Conservation (phyloP, 2,113 vertebrate genomes). For the Laticauda colubrina region DNA sequence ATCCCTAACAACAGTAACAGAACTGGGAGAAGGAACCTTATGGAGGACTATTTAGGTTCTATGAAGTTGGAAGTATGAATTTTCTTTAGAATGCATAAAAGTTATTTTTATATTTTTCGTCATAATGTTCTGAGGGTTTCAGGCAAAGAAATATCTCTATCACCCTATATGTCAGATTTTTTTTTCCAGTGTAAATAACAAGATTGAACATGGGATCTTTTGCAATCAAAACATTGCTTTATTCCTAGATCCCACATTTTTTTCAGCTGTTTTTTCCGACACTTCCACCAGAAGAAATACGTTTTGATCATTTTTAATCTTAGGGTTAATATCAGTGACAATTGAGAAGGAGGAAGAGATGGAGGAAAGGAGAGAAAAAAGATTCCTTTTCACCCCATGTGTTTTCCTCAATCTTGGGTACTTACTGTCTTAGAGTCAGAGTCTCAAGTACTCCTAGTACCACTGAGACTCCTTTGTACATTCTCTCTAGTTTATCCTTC, state of each 20-base stretch:
- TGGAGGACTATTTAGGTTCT: neutral
- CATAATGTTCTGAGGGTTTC: too few species aligned
- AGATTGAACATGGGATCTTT: neutral
- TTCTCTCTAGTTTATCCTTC: neutral
- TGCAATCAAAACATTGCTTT: neutral
- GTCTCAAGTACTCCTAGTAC: neutral
- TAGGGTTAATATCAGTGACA: slow-evolving; percentile 6
- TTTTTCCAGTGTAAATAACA: neutral
- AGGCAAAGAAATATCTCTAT: neutral
- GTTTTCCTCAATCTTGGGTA: neutral
- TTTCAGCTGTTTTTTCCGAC: neutral
- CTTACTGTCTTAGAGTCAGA: neutral
- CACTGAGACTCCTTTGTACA: neutral
- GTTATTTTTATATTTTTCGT: neutral
- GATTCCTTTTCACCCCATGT: too few species aligned
- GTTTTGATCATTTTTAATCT: neutral
- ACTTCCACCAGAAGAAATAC: neutral
- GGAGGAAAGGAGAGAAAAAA: too few species aligned
- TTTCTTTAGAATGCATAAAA: neutral
- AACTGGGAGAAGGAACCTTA: neutral
- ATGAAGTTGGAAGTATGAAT: neutral
- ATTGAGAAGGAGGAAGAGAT: too few species aligned
- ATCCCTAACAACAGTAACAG: neutral
- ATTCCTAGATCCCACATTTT: neutral
- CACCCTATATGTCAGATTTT: neutral